A percentile compares a stretch with the other conserved stretches of the same genome.
These are phyloP conservation scores for Champsocephalus gunnari DNA, from an alignment of 2,797 vertebrate genomes.

Conservation along the genomic window DNA sequence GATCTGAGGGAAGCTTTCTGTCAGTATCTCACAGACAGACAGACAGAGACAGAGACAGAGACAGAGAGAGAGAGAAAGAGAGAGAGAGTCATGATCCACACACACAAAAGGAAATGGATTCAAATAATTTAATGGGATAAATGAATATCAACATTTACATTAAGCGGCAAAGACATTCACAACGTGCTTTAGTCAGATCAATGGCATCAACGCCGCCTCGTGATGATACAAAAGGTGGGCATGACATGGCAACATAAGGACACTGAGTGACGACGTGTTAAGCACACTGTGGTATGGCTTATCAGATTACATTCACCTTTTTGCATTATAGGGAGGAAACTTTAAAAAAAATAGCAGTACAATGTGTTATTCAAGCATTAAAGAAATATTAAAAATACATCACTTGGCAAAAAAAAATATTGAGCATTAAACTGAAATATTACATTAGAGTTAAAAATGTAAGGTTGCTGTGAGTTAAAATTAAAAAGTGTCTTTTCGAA, in stretches of 20 bases:
- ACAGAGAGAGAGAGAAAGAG: too few relatives aligned
- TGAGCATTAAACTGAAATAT: conserved; percentile 38
- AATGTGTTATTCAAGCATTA: conserved; percentile 27
- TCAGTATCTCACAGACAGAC: conserved; percentile 24
- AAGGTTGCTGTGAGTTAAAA: conserved; percentile 32
- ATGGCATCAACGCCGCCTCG: conserved; percentile 14
- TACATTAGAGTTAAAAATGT: conserved; percentile 29
- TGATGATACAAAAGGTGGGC: conserved; percentile 54
- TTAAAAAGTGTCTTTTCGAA: conserved; percentile 7
- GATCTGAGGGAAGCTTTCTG: conserved; percentile 29
- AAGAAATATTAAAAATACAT: conserved; percentile 17
- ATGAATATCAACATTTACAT: conserved; percentile 42
- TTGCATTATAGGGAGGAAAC: conserved; percentile 57
- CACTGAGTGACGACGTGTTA: conserved; percentile 71
- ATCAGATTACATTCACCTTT: conserved; percentile 80
- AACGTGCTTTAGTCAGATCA: conserved; percentile 66
- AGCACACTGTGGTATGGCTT: conserved; percentile 83
- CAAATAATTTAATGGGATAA: conserved; percentile 71
- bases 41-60: too few relatives aligned
- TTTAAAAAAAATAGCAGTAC: conserved; percentile 22
- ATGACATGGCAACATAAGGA: conserved; percentile 71
- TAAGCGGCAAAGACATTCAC: conserved; percentile 62
- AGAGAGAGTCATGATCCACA: not conserved
- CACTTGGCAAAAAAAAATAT: conserved; percentile 9
- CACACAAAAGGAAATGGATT: conserved; percentile 23